Base-by-base conservation (phyloP, 2,797 vertebrate species). In the Adelosebastes latens region DNA sequence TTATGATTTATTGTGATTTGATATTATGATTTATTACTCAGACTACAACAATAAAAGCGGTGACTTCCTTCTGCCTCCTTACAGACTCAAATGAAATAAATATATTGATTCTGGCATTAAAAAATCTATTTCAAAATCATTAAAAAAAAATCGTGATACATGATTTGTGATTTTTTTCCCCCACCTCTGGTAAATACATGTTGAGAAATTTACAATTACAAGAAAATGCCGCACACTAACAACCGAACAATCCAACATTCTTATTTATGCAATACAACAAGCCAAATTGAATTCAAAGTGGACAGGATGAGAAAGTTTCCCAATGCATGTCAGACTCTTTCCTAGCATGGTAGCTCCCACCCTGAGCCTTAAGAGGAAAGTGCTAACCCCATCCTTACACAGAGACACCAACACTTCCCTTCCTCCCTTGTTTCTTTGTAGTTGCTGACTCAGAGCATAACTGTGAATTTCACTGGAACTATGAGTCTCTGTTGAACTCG, bases 301-400 rank as follows among this genome's bases (percentile, higher is more conserved):
- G 46, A 68, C 32, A 32, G 52, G 18, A 55, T 49, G 64, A 70
- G 61, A 36, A 63, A 3, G 18, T 24, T 31, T 61, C 61, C 72
- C 46, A 14, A 39, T 18, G 52, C 13, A 55, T 62, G 29, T 66
- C 76, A 62, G 36, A 67, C 39, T 82, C 49, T 74, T 80, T 52
- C 25, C 10, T 10, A 61, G 65, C 49, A 12, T 27, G 52, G 22
- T 4, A 1, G 2, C 55, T 31, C 58, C 31, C 29, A 61, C 61
- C 69, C 34, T 49, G 36, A 72, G 61, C 25, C n/a, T 36, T 8
- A 2, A 49, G 66, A 14, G 52, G 42, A 81, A 84, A 74, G 68
- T 52, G 64, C 77, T 64, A 71, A 73, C 36, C 55, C 61, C 52
- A 59, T 80, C 59, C 55, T 80, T 24, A 58, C 59, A 22, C 63